Evolutionary conservation across 2,888 invertebrate genomes (phyloP), one percentile per base, ranked within the genome.

Genomic region (Galerucella pusilla): DNA sequence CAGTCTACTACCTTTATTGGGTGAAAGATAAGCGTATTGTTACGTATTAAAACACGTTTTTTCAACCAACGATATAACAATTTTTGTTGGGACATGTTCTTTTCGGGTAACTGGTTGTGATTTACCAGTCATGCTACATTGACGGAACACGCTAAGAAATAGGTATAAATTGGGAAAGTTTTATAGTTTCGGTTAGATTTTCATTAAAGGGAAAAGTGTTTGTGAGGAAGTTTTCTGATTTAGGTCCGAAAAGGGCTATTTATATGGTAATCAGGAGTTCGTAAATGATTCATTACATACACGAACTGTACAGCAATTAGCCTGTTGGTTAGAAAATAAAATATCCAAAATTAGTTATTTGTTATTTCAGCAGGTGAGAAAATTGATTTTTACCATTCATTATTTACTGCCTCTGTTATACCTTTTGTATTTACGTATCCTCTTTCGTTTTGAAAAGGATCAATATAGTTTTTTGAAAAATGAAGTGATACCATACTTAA

Each of bases 1-100:
- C 81, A 76, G 80, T 80, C 80, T 80, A 77, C 78, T 79, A 79
- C 77, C 79, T 82, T 81, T 80, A 80, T 80, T 79, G 77, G 77
- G 76, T 75, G 65, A 60, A 52, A 75, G 78, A 78, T 78, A 78
- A 78, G 78, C 16, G 61, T 71, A 74, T 74, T 74, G 73, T 73
- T 74, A 57, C 60, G 68, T 74, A 77, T 72, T 64, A 75, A 71
- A 70, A 75, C 66, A 72, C 49, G 66, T 57, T 75, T 77, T 77
- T 75, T 74, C 65, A 71, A 61, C 14, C 52, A 63, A 28, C 64
- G 57, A 71, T 75, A 71, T 64, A 68, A 67, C 57, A 71, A 75
- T 71, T 74, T 71, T 66, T 14, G 20, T 63, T 46, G 45, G 45
- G 49, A 73, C 68, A 57, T 67, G 57, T 73, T 61, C 60, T 11